A percentile compares a stretch with the other conserved stretches of the same genome.
These are phyloP conservation scores for Neofelis nebulosa DNA, from an alignment of 2,113 vertebrate species.

Conservation along the genomic window DNA sequence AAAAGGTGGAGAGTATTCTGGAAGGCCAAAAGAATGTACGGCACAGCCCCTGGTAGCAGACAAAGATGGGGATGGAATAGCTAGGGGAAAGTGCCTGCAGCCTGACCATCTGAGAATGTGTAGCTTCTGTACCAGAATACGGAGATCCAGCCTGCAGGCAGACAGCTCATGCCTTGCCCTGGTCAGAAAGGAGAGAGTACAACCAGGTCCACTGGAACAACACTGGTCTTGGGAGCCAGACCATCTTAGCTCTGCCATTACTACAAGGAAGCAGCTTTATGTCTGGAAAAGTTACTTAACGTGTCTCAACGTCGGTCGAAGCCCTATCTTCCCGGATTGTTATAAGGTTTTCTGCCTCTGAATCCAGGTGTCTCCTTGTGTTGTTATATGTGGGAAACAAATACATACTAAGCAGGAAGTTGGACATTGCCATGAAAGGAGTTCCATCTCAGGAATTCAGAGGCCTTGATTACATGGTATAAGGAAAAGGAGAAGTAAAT, in stretches of 20 bases:
- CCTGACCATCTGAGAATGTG: background rate
- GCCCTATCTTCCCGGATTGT: background rate
- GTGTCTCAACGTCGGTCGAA: background rate
- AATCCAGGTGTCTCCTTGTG: background rate
- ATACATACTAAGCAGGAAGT: background rate
- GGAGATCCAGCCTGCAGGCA: background rate
- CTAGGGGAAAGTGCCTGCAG: background rate
- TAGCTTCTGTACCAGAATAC: background rate
- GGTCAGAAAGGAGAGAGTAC: background rate
- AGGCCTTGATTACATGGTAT: background rate
- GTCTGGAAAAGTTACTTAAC: background rate
- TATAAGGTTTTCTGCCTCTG: background rate
- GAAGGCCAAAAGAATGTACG: background rate
- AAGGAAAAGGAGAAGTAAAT: background rate
- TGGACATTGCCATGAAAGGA: background rate
- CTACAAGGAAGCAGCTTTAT: background rate
- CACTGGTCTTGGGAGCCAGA: background rate
- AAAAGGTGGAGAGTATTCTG: background rate
- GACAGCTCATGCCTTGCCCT: background rate
- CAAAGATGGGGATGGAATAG: background rate
- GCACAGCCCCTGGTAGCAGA: background rate
- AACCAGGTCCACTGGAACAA: background rate
- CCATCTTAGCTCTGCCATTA: background rate
- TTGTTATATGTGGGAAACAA: background rate
- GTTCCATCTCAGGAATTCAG: background rate